Evolutionary conservation across 92 coral and sea anemone species (phyloP).

Genomic region (Bergia sp.): DNA sequence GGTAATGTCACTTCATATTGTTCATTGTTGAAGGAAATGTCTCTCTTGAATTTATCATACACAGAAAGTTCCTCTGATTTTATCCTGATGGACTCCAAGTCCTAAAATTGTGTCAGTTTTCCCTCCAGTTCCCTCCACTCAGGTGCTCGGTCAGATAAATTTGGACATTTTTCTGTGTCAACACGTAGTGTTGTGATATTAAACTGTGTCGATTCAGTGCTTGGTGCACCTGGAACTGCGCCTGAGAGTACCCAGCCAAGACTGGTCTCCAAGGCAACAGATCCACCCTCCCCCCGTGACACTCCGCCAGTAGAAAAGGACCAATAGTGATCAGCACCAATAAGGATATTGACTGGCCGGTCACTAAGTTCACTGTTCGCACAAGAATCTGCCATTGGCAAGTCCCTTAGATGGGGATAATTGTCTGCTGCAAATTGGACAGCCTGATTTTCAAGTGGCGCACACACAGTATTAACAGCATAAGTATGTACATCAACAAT

Average conservation of each 20-base stretch:
- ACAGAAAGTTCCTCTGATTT: neutral
- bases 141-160: no score
- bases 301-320: conserved; percentile 17
- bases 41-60: neutral
- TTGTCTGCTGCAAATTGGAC: neutral
- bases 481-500: conserved; percentile 18
- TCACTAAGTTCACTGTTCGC: no score
- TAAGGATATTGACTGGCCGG: no score
- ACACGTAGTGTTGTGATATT: conserved; percentile 24
- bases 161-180: conserved; percentile 19
- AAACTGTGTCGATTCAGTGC: conserved; percentile 7
- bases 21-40: neutral
- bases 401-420: neutral
- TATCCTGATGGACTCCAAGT: no score
- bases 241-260: conserved; percentile 28
- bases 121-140: no score
- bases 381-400: neutral
- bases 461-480: conserved; percentile 44
- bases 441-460: conserved; percentile 42
- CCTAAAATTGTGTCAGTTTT: no score
- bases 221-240: conserved; percentile 6
- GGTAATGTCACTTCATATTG: neutral
- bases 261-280: conserved; percentile 18
- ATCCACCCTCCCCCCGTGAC: conserved; percentile 25
- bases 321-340: neutral